These are phyloP conservation scores for Globodera ellingtonae DNA, from an alignment of 1,140 invertebrate species.

Conservation along the genomic window DNA sequence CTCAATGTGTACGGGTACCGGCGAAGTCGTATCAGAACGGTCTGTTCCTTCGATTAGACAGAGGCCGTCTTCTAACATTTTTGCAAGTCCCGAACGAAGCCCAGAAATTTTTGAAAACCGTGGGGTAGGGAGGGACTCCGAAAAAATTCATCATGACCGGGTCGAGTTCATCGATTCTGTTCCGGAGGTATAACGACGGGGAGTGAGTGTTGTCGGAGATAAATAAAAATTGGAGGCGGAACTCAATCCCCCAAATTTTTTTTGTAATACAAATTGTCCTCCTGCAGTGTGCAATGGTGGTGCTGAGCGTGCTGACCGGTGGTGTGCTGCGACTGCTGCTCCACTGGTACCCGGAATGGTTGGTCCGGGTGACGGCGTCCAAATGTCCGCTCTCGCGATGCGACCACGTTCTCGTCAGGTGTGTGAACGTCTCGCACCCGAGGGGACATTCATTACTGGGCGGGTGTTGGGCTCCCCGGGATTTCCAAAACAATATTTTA, in stretches of 20 bases:
- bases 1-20: constrained; percentile 54
- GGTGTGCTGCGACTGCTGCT: constrained; percentile 58
- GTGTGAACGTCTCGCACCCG: not conserved
- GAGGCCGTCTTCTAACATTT: too few relatives aligned
- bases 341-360: constrained; percentile 56
- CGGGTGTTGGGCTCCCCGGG: too few relatives aligned
- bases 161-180: too few relatives aligned
- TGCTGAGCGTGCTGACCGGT: constrained; percentile 47
- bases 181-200: too few relatives aligned
- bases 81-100: too few relatives aligned
- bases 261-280: constrained; percentile 21
- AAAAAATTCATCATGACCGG: too few relatives aligned
- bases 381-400: constrained; percentile 48
- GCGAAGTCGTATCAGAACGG: constrained; percentile 38
- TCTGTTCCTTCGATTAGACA: constrained; percentile 22
- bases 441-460: too few relatives aligned
- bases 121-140: too few relatives aligned
- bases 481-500: not conserved
- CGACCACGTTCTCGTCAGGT: constrained; percentile 55
- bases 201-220: too few relatives aligned
- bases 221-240: too few relatives aligned
- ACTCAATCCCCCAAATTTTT: too few relatives aligned
- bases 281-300: constrained; percentile 38
- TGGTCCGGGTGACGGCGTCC: constrained; percentile 44
- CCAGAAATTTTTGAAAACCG: too few relatives aligned